Percentiles rank a stretch among this genome's conserved stretches.
Conservation (phyloP, 2,888 invertebrate genomes). For the Ornithoptera priamus region DNA sequence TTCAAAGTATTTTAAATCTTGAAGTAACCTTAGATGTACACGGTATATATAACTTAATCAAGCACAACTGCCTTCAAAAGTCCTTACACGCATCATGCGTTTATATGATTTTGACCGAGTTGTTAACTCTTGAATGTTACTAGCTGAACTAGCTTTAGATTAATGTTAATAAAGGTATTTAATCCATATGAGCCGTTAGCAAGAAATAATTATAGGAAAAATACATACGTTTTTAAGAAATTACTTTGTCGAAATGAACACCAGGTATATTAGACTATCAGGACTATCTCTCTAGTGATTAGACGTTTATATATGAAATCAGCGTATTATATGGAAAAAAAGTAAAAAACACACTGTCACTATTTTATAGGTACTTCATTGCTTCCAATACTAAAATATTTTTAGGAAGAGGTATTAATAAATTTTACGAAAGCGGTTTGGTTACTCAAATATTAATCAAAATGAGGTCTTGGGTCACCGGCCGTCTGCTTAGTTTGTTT, state of each 20-base stretch:
- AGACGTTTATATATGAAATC: not conserved
- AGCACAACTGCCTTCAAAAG: constrained; percentile 28
- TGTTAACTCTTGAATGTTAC: constrained; percentile 3
- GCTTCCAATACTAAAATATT: too few relatives aligned
- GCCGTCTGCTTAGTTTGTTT: too few relatives aligned
- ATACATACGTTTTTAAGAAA: not conserved
- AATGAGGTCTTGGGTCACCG: too few relatives aligned
- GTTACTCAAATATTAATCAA: too few relatives aligned
- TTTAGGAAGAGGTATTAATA: too few relatives aligned
- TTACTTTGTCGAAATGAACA: not conserved
- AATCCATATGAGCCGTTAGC: not conserved
- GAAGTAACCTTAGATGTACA: constrained; percentile 23
- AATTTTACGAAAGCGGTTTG: too few relatives aligned
- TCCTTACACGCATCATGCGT: constrained; percentile 29
- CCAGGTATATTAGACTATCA: not conserved
- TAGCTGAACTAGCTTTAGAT: not conserved
- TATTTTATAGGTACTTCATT: too few relatives aligned
- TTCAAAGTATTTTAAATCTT: constrained; percentile 1
- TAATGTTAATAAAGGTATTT: not conserved
- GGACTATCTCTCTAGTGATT: not conserved
- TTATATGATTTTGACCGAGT: constrained; percentile 22
- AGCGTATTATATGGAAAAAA: too few relatives aligned
- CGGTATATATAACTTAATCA: constrained; percentile 23
- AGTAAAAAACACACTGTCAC: too few relatives aligned
- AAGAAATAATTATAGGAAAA: not conserved